Evolutionary conservation across 2,888 invertebrate genomes (phyloP), one percentile per base, ranked within the genome.

Genomic region (Coelinius sp.): DNA sequence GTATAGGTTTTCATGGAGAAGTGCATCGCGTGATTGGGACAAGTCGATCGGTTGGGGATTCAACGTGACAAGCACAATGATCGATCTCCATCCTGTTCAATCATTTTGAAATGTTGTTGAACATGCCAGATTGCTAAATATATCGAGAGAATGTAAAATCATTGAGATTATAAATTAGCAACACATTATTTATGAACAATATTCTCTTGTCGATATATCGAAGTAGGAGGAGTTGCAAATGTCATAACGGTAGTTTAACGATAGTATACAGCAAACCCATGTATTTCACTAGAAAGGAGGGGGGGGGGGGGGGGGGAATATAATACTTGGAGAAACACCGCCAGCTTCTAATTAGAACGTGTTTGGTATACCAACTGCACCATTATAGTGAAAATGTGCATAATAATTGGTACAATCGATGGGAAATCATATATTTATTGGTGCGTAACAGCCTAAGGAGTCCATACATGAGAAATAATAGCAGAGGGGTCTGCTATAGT

Each of bases 291-390:
- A 62, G 17, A 22, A 14, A 46, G 46, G 65, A 25, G 46, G 62
- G 46, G 46, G n/a, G n/a, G n/a, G n/a, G n/a, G n/a, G n/a, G n/a
- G n/a, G n/a, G n/a, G n/a, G n/a, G n/a, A n/a, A n/a, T n/a, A n/a
- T n/a, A n/a, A n/a, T 27, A 53, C 46, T 2, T 41, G 49, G 35
- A 38, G 63, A 27, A 46, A 63, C 76, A 71, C 71, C 75, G 75
- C n/a, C 73, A 79, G 75, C 75, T 79, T 79, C 76, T 82, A 82
- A 82, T 83, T 83, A 77, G 81, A 80, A 78, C 80, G 77, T 59
- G 59, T 82, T 81, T 78, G 71, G 77, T 59, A 66, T 79, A 79
- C 62, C 76, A 80, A 82, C 78, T 81, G 80, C 78, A 77, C 75
- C 77, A 81, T 82, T 81, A 80, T 72, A 76, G 71, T 73, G 75